These are phyloP conservation scores for Aphelenchoides fujianensis DNA, from an alignment of 1,140 invertebrate genomes.

Conservation along the genomic window DNA sequence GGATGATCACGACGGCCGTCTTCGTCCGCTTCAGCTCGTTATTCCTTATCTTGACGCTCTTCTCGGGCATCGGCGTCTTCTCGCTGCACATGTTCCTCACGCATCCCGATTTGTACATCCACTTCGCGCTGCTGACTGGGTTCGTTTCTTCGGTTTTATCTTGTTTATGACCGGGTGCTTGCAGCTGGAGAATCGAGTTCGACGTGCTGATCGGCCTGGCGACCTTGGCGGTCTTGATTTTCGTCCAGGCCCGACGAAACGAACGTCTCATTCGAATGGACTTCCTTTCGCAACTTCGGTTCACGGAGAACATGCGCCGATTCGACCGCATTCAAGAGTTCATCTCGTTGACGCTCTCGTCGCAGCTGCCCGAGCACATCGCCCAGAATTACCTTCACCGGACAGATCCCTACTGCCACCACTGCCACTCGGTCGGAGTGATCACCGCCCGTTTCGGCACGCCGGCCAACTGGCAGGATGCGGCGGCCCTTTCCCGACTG, in stretches of 20 bases:
- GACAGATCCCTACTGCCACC: constrained; percentile 48
- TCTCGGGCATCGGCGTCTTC: constrained; percentile 46
- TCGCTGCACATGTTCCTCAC: constrained; percentile 54
- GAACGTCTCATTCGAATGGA: constrained; percentile 56
- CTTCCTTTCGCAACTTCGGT: constrained; percentile 48
- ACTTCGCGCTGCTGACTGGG: constrained; percentile 38
- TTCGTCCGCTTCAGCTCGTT: constrained; percentile 53
- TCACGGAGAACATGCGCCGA: constrained; percentile 34
- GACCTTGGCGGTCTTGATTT: constrained; percentile 42
- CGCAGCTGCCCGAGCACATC: constrained; percentile 46
- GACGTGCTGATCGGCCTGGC: constrained; percentile 50
- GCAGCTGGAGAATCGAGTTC: constrained; percentile 50
- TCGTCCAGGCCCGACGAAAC: constrained; percentile 48
- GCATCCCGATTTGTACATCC: constrained; percentile 45
- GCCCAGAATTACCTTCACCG: constrained; percentile 45
- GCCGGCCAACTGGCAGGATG: constrained; percentile 46
- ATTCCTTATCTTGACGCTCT: constrained; percentile 38
- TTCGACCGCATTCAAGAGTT: constrained; percentile 46
- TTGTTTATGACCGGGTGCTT: constrained; percentile 33
- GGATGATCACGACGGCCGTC: constrained; percentile 55
- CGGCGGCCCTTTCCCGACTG: constrained; percentile 43
- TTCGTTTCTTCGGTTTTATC: constrained; percentile 21
- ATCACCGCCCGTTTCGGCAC: constrained; percentile 30
- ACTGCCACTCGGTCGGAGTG: constrained; percentile 47
- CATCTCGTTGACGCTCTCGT: constrained; percentile 9